Evolutionary conservation across 2,113 vertebrate genomes (phyloP).

Genomic region (Morone chrysops): DNA sequence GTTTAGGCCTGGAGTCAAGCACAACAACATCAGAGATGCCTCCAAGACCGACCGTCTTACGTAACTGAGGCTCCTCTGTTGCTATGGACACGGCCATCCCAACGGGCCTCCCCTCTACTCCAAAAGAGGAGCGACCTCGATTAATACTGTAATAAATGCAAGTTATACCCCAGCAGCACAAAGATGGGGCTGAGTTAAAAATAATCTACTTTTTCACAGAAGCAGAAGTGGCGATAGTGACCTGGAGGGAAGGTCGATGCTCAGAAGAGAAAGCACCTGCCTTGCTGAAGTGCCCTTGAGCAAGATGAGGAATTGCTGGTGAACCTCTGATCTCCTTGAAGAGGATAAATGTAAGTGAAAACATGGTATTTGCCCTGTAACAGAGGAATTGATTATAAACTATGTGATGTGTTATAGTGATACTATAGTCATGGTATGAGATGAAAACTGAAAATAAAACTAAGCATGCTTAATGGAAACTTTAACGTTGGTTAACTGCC

Average conservation of each 20-base stretch:
- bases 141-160: constrained; percentile 55
- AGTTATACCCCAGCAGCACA: constrained; percentile 28
- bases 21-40: constrained; percentile 66
- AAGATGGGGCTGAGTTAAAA: constrained; percentile 37
- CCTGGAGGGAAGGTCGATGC: constrained; percentile 4
- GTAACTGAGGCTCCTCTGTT: constrained; percentile 75
- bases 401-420: background rate
- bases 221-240: background rate
- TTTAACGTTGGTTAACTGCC: too few relatives aligned
- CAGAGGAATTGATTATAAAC: background rate
- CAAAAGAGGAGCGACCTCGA: constrained; percentile 66
- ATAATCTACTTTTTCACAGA: constrained; percentile 1
- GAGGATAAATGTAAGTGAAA: background rate
- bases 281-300: constrained; percentile 32
- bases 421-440: background rate
- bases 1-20: constrained; percentile 37
- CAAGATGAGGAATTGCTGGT: background rate
- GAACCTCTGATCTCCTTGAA: constrained; percentile 11
- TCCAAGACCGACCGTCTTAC: constrained; percentile 68
- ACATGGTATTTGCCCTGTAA: background rate
- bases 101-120: constrained; percentile 57
- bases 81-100: constrained; percentile 77
- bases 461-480: too few relatives aligned
- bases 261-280: background rate
- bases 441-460: too few relatives aligned